These are phyloP conservation scores for Zaprionus taronus DNA, from an alignment of 1,140 invertebrate genomes.

Conservation along the genomic window DNA sequence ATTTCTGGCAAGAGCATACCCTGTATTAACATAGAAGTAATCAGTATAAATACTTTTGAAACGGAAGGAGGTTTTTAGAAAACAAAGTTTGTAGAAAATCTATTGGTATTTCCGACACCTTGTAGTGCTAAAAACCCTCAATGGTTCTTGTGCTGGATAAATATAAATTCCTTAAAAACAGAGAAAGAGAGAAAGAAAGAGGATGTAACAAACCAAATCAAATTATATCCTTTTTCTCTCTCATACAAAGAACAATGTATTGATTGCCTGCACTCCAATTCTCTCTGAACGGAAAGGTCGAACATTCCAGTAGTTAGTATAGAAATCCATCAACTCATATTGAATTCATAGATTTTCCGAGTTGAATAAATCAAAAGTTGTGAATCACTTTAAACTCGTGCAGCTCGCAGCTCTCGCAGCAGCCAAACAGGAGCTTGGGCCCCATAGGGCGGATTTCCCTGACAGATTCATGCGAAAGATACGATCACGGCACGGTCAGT, in stretches of 20 bases:
- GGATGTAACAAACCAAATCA: not conserved
- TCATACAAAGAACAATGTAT: not conserved
- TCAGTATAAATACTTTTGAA: not conserved
- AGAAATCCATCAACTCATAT: conserved; percentile 18
- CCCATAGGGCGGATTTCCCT: conserved; percentile 62
- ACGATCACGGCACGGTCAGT: conserved; percentile 59
- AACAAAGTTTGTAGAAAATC: not conserved
- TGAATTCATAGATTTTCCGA: conserved; percentile 38
- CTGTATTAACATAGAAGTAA: not conserved
- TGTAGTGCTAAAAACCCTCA: too few species aligned
- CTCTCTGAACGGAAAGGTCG: not conserved
- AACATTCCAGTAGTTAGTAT: conserved; percentile 22
- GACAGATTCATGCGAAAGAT: conserved; percentile 72
- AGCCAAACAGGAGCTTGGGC: conserved; percentile 57
- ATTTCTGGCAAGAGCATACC: too few species aligned
- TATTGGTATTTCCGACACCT: too few species aligned
- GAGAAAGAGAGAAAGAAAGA: not conserved
- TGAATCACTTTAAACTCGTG: conserved; percentile 50
- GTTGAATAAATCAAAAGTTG: conserved; percentile 33
- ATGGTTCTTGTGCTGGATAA: not conserved
- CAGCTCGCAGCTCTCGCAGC: not conserved
- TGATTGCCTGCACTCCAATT: not conserved
- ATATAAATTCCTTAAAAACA: not conserved
- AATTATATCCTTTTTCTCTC: too few species aligned
- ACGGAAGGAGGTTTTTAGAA: not conserved